Conservation (phyloP, 2,113 vertebrate genomes). For the Caranx melampygus region DNA sequence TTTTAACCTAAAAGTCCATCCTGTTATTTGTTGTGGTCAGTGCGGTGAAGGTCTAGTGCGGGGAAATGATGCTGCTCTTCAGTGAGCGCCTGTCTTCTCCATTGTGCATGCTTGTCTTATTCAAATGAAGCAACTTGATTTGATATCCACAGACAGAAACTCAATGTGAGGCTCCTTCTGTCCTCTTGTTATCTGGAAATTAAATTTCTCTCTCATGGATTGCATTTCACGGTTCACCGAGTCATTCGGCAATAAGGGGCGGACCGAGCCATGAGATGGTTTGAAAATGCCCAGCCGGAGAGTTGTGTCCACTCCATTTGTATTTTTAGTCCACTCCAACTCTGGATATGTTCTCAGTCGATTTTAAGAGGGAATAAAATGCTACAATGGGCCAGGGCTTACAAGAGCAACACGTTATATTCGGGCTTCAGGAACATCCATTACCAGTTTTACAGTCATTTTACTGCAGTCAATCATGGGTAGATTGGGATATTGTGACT, state of each 20-base stretch:
- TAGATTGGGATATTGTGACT: not conserved
- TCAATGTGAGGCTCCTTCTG: slow-evolving; percentile 67
- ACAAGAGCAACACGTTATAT: not conserved
- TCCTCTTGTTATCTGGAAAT: slow-evolving; percentile 77
- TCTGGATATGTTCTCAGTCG: not conserved
- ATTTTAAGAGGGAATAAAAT: not conserved
- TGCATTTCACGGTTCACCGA: slow-evolving; percentile 77
- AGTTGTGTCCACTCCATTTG: slow-evolving; percentile 43
- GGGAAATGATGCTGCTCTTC: slow-evolving; percentile 36
- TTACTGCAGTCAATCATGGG: not conserved
- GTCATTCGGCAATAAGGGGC: slow-evolving; percentile 59
- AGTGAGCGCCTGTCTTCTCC: slow-evolving; percentile 50
- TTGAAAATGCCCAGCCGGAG: slow-evolving; percentile 38
- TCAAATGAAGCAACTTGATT: slow-evolving; percentile 73
- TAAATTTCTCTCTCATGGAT: slow-evolving; percentile 71
- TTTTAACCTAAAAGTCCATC: not conserved
- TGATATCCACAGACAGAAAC: slow-evolving; percentile 74
- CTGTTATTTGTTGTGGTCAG: slow-evolving; percentile 1
- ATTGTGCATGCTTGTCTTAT: slow-evolving; percentile 60
- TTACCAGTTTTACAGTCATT: not conserved
- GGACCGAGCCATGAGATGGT: slow-evolving; percentile 48
- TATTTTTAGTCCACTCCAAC: slow-evolving; percentile 2
- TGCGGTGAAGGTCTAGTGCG: not conserved
- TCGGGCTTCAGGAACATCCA: slow-evolving; percentile 15
- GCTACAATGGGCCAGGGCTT: not conserved